Evolutionary conservation across 2,113 vertebrate species (phyloP).

Genomic region (Podocnemis expansa): DNA sequence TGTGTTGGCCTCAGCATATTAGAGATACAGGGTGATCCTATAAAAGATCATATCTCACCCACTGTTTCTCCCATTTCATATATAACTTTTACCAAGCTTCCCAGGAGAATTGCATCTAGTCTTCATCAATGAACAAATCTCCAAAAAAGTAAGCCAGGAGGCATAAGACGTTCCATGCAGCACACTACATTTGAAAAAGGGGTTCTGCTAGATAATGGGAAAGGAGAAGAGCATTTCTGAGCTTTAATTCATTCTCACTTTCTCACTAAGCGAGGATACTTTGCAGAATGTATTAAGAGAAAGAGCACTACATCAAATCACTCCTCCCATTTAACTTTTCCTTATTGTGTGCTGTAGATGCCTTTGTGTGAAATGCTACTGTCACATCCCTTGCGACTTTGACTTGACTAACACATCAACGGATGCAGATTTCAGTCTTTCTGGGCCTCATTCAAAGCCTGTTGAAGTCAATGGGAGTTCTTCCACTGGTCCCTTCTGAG

Average conservation of each 20-base stretch:
- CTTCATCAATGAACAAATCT: slow-evolving; percentile 33
- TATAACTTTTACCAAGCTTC: not conserved
- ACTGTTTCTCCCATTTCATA: not conserved
- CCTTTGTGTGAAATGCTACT: not conserved
- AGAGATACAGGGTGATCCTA: not conserved
- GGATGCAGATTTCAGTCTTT: not conserved
- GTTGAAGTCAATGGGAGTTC: not conserved
- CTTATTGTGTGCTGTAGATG: not conserved
- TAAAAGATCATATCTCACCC: not conserved
- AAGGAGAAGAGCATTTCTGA: not conserved
- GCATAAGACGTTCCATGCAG: slow-evolving; percentile 54
- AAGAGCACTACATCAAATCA: not conserved
- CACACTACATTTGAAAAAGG: not conserved
- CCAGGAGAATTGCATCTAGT: not conserved
- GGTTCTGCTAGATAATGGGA: slow-evolving; percentile 38
- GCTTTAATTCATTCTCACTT: not conserved
- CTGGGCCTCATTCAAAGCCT: not conserved
- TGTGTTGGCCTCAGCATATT: not conserved
- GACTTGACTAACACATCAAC: not conserved
- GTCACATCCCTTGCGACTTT: not conserved
- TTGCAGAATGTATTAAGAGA: not conserved
- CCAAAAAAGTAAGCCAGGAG: slow-evolving; percentile 55
- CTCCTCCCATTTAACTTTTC: not conserved
- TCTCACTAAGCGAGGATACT: not conserved
- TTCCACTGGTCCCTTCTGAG: not conserved